Evolutionary conservation across 2,888 invertebrate species (phyloP).

Genomic region (Cephus sareptanus): DNA sequence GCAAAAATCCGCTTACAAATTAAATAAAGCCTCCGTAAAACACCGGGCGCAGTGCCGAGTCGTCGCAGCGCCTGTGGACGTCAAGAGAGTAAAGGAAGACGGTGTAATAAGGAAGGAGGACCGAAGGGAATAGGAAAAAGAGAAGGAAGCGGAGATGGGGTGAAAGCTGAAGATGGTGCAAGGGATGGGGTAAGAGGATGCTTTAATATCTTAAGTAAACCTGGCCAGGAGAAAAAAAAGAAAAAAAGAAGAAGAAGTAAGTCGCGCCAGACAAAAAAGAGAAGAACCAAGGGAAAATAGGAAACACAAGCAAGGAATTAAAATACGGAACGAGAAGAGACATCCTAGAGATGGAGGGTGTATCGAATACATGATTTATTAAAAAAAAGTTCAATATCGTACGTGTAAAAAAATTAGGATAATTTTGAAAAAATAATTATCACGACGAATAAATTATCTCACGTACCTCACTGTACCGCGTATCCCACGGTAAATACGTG

Average conservation of each 20-base stretch:
- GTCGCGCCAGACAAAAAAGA: conserved; percentile 39
- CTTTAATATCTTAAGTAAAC: conserved; percentile 66
- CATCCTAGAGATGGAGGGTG: background rate
- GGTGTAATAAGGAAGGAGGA: background rate
- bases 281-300: conserved; percentile 1
- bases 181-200: conserved; percentile 24
- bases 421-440: background rate
- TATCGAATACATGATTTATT: background rate
- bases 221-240: conserved; percentile 43
- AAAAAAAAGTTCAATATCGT: background rate
- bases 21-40: conserved; percentile 58
- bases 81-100: conserved; percentile 11
- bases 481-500: background rate
- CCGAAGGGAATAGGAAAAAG: conserved; percentile 14
- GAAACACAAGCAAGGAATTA: conserved; percentile 60
- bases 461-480: background rate
- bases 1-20: conserved; percentile 66
- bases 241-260: conserved; percentile 42
- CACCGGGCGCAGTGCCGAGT: conserved; percentile 33
- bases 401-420: background rate
- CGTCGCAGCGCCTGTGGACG: conserved; percentile 8
- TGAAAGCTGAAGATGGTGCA: conserved; percentile 20
- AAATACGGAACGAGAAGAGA: conserved; percentile 44
- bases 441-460: background rate
- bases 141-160: conserved; percentile 14